Percentiles rank a stretch among this genome's conserved stretches.
These are phyloP conservation scores for Sitta europaea DNA, from an alignment of 2,113 vertebrate species.

Conservation along the genomic window DNA sequence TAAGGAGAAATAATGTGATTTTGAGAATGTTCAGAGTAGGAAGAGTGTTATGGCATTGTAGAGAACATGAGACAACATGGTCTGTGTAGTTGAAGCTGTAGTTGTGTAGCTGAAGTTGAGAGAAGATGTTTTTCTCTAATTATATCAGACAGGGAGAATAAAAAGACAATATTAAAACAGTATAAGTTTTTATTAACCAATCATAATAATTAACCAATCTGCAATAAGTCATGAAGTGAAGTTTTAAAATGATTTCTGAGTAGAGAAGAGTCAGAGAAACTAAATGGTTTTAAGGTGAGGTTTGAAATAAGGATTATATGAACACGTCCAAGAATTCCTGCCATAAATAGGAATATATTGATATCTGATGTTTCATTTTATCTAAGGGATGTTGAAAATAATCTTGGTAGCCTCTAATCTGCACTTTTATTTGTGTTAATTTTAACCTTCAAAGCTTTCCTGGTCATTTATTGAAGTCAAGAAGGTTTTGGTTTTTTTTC, in stretches of 20 bases:
- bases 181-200: neutral
- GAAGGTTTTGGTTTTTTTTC: accelerated
- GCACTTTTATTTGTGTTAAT: neutral
- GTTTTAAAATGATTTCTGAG: neutral
- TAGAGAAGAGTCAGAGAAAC: neutral
- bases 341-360: neutral
- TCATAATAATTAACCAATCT: too few relatives aligned
- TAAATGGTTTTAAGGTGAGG: neutral
- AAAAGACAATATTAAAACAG: neutral
- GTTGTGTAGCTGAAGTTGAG: neutral
- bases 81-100: too few relatives aligned
- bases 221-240: neutral
- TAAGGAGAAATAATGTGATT: neutral
- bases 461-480: neutral
- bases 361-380: neutral
- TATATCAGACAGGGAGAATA: neutral
- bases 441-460: neutral
- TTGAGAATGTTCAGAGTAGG: neutral
- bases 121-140: neutral
- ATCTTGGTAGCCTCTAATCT: neutral
- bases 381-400: neutral
- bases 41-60: neutral
- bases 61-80: neutral
- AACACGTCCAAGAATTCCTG: neutral
- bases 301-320: neutral